A percentile compares a stretch with the other conserved stretches of the same genome.
Conservation (phyloP, 2,888 invertebrate genomes). For the Harmothoe impar region DNA sequence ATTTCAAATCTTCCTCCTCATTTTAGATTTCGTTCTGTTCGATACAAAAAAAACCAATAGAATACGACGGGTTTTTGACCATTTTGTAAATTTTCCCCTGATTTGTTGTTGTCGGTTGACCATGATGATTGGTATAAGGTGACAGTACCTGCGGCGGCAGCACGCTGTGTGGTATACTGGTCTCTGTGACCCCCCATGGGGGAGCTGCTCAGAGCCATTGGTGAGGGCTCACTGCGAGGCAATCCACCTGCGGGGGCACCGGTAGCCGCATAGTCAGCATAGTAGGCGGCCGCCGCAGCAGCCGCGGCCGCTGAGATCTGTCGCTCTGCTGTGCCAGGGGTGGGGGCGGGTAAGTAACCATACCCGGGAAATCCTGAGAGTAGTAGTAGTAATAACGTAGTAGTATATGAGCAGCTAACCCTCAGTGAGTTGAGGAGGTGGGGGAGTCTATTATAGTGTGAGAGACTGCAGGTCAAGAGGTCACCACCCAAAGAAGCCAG, state of each 20-base stretch:
- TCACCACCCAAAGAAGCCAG: too few relatives aligned
- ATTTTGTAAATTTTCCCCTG: neutral
- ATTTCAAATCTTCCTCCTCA: neutral
- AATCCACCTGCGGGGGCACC: constrained; percentile 74
- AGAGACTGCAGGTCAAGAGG: too few relatives aligned
- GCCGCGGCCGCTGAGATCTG: constrained; percentile 82
- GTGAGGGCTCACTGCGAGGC: constrained; percentile 80
- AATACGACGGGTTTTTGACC: constrained; percentile 14
- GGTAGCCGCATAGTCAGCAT: constrained; percentile 78
- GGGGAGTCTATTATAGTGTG: neutral
- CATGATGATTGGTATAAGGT: constrained; percentile 42
- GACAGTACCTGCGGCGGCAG: constrained; percentile 75
- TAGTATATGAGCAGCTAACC: neutral
- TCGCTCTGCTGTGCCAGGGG: constrained; percentile 82
- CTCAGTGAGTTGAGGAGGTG: neutral
- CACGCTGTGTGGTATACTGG: constrained; percentile 75
- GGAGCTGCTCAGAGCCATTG: constrained; percentile 79
- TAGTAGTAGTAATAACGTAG: neutral
- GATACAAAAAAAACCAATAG: neutral
- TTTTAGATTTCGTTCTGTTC: neutral
- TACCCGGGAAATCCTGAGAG: constrained; percentile 67
- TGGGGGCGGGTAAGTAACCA: constrained; percentile 64
- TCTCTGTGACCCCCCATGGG: constrained; percentile 80
- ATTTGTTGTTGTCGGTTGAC: constrained; percentile 19
- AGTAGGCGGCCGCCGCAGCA: constrained; percentile 68